Conservation (phyloP, 2,888 invertebrate genomes). For the Zaprionus obscuricornis region DNA sequence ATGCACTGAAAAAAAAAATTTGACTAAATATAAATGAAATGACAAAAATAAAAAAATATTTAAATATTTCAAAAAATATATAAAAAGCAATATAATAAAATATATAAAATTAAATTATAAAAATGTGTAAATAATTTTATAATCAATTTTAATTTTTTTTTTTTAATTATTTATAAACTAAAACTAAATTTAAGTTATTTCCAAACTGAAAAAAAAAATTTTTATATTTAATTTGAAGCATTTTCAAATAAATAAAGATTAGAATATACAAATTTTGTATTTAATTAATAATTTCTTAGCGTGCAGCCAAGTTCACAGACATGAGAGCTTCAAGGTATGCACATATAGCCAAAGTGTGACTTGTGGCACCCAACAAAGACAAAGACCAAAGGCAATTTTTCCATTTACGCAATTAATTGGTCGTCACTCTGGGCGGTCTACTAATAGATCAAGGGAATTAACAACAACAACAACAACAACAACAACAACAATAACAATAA, state of each 20-base stretch:
- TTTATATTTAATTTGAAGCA: too few species aligned
- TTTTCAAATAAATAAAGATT: too few species aligned
- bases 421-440: slow-evolving; percentile 78
- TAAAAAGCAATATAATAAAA: too few species aligned
- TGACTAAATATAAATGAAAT: not conserved
- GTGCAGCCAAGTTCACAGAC: slow-evolving; percentile 10
- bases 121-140: too few species aligned
- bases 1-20: slow-evolving; percentile 48
- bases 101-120: not conserved
- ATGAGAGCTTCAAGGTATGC: slow-evolving; percentile 17
- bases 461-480: slow-evolving; percentile 20
- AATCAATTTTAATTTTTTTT: too few species aligned
- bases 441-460: slow-evolving; percentile 62
- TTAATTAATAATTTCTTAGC: not conserved
- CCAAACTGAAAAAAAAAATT: too few species aligned
- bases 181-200: too few species aligned
- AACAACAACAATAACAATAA: slow-evolving; percentile 13
- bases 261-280: not conserved
- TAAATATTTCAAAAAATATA: too few species aligned
- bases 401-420: slow-evolving; percentile 81
- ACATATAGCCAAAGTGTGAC: slow-evolving; percentile 57
- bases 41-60: not conserved
- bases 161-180: too few species aligned
- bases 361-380: slow-evolving; percentile 72
- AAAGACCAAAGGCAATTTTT: slow-evolving; percentile 71